These are phyloP conservation scores for Coptodon bakossiorum DNA, from an alignment of 2,113 vertebrate genomes.

Conservation along the genomic window DNA sequence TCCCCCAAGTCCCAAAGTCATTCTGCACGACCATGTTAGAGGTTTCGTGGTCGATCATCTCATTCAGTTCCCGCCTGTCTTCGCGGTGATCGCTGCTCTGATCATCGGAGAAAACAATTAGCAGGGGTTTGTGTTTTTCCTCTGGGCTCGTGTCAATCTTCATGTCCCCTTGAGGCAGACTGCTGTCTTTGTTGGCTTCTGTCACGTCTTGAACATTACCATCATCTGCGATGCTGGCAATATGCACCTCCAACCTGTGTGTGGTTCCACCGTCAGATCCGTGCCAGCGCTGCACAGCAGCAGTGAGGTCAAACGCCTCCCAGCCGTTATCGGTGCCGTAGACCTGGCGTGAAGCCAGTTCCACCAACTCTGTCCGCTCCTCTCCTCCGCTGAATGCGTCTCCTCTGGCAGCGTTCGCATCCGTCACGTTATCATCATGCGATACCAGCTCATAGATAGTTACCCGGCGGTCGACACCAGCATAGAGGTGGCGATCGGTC, in stretches of 20 bases:
- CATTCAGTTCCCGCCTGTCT: constrained; percentile 82
- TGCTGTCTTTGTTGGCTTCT: constrained; percentile 51
- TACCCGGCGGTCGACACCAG: constrained; percentile 84
- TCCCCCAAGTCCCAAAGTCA: constrained; percentile 60
- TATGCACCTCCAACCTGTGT: constrained; percentile 86
- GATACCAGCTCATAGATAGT: constrained; percentile 81
- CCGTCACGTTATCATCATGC: constrained; percentile 7
- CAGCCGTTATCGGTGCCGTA: constrained; percentile 84
- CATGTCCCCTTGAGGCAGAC: constrained; percentile 68
- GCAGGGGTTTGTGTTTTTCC: constrained; percentile 85
- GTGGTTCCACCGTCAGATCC: constrained; percentile 75
- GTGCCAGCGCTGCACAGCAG: constrained; percentile 81
- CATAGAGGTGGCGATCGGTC: constrained; percentile 78
- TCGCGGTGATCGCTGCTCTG: constrained; percentile 83
- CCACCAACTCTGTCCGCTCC: constrained; percentile 54
- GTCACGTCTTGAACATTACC: constrained; percentile 14
- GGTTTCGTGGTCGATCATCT: constrained; percentile 92
- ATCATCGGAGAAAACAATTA: constrained; percentile 95
- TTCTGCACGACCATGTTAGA: constrained; percentile 64
- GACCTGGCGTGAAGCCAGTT: constrained; percentile 84
- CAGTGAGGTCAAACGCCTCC: constrained; percentile 91
- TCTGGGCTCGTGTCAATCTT: constrained; percentile 84
- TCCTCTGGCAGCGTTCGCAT: constrained; percentile 8
- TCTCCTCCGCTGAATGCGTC: background rate
- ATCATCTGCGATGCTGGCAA: constrained; percentile 72